Conservation (phyloP, 2,113 vertebrate species). For the Grammomys dolichurus region DNA sequence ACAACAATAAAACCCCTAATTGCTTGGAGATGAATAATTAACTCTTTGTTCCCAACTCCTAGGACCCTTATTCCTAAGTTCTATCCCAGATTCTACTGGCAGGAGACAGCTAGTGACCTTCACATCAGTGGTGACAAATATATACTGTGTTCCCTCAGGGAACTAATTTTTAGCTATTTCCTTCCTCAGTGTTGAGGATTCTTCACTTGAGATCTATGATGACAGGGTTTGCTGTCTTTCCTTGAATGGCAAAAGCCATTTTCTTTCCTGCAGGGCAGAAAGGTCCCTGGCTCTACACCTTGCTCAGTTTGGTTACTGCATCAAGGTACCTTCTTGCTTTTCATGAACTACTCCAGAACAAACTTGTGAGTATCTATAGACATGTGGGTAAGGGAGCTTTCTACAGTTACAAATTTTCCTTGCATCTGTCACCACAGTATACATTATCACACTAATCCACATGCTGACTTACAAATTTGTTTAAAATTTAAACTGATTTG, state of each 20-base stretch:
- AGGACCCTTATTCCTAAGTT: too few relatives aligned
- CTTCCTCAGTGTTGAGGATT: neutral
- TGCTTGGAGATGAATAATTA: neutral
- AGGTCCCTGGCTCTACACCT: rapidly evolving
- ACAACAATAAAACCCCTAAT: neutral
- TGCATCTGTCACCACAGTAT: neutral
- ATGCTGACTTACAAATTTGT: neutral
- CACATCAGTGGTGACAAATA: rapidly evolving
- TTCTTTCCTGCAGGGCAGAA: neutral
- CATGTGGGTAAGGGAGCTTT: neutral
- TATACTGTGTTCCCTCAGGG: rapidly evolving
- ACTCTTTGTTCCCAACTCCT: rapidly evolving
- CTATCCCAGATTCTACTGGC: rapidly evolving
- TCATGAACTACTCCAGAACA: neutral
- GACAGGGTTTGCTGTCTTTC: neutral
- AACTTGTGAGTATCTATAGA: neutral
- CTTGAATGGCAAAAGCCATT: neutral
- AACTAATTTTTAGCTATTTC: neutral
- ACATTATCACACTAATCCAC: neutral
- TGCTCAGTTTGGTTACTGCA: rapidly evolving
- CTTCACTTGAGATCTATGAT: neutral
- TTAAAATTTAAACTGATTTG: neutral
- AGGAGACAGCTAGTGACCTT: neutral
- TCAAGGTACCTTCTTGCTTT: rapidly evolving
- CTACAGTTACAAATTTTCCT: too few relatives aligned